Base-by-base conservation (phyloP, 2,113 vertebrate species). In the Sceloporus undulatus region DNA sequence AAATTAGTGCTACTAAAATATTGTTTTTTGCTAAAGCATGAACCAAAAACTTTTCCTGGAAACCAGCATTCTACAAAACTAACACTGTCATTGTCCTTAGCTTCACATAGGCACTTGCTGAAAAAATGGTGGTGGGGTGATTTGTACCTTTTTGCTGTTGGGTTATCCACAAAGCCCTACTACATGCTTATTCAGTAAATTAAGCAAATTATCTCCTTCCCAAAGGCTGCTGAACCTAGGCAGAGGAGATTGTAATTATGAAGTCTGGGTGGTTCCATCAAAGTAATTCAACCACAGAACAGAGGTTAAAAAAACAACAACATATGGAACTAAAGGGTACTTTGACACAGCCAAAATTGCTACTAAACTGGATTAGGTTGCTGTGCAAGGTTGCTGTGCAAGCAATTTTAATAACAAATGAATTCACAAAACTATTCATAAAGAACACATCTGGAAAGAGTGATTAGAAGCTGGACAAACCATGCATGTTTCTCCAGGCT, bases 201-300 rank as follows among this genome's bases (percentile, higher is more conserved):
- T 92, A 94, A 85, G 87, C 90, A 94, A 95, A 93, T 95, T 94
- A 94, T 92, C 93, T 95, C 79, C 90, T 94, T 92, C 92, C 92
- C 56, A 84, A 86, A 90, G 87, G 91, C 84, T 89, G 88, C 90
- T 73, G 79, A 71, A 21, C 78, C 94, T 91, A 91, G 91, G 86
- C 94, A 94, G 86, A 95, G 92, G 91, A 90, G 73, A 82, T 85
- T 92, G 79, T 88, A 94, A 94, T 94, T 93, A 86, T 78, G 38
- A 88, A 93, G 76, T 92, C 88, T 48, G 59, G 93, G 65, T 88
- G 78, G 80, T 76, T 59, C 74, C 80, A 77, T 91, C 95, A 88
- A 87, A 90, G 85, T 52, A 88, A 89, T 86, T 91, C 91, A 94
- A 78, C 29, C 91, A 79, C 90, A 93, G 88, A 84, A 25, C 27